These are phyloP conservation scores for Cotesia chilonis DNA, from an alignment of 1,140 invertebrate genomes.

Conservation along the genomic window DNA sequence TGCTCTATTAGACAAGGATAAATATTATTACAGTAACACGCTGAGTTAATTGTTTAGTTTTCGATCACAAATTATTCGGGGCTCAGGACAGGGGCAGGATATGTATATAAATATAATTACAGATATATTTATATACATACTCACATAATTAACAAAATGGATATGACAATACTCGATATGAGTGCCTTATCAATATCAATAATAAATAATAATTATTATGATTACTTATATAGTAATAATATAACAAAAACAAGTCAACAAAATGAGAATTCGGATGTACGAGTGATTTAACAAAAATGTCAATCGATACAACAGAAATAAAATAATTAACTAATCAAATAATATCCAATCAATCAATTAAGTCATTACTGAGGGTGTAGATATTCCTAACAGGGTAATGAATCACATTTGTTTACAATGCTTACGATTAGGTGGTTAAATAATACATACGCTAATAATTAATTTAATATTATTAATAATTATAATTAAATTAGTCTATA, in stretches of 20 bases:
- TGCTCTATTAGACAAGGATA: slow-evolving; percentile 58
- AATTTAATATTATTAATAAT: no score
- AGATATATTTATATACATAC: slow-evolving; percentile 23
- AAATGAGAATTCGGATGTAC: no score
- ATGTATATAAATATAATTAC: slow-evolving; percentile 32
- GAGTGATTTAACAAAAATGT: no score
- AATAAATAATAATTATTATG: slow-evolving; percentile 28
- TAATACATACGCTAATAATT: no score
- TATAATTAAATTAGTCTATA: no score
- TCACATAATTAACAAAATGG: slow-evolving; percentile 22
- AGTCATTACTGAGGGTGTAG: no score
- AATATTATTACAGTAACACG: slow-evolving; percentile 54
- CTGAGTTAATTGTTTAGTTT: slow-evolving; percentile 38
- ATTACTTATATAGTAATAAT: no score
- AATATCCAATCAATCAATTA: slow-evolving; percentile 17
- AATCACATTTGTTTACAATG: no score
- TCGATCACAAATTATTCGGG: slow-evolving; percentile 49
- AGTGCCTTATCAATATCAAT: slow-evolving; percentile 13
- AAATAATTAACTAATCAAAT: not conserved
- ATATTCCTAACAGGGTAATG: no score
- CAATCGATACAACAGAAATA: slow-evolving; percentile 32
- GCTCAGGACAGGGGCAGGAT: slow-evolving; percentile 40
- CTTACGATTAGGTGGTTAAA: no score
- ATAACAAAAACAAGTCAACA: no score
- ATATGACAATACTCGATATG: not conserved